These are phyloP conservation scores for Nyctereutes procyonoides DNA, from an alignment of 2,113 vertebrate genomes.

Conservation along the genomic window DNA sequence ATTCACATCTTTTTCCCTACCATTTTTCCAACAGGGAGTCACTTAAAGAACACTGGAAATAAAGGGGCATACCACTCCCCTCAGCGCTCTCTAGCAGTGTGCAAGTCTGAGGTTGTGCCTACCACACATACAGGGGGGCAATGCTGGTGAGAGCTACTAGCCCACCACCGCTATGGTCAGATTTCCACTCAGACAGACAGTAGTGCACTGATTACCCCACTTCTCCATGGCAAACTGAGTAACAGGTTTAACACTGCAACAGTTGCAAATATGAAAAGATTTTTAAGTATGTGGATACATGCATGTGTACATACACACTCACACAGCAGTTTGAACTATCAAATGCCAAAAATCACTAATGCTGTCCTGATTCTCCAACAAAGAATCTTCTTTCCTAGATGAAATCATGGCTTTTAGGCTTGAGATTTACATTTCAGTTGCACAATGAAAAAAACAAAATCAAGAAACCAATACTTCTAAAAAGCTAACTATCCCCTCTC, in stretches of 20 bases:
- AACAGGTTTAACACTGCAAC: not conserved
- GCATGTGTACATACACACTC: not conserved
- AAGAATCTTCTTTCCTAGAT: not conserved
- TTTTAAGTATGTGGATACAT: not conserved
- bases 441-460: not conserved
- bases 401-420: not conserved
- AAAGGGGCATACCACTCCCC: not conserved
- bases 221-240: not conserved
- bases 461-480: not conserved
- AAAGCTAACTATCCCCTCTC: not conserved
- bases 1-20: not conserved
- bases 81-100: not conserved
- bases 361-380: not conserved
- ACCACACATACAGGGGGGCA: not conserved
- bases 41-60: not conserved
- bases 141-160: not conserved
- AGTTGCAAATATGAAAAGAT: not conserved
- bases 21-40: not conserved
- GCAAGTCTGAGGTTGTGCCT: not conserved
- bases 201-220: not conserved
- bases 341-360: constrained; percentile 14
- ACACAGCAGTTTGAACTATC: not conserved
- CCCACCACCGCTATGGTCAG: not conserved
- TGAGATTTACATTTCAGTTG: not conserved
- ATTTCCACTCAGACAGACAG: not conserved